A percentile compares a stretch with the other conserved stretches of the same genome.
phyloP scores from a whole-genome alignment of 2,113 vertebrate genomes.

The Chascanopsetta lugubris region DNA sequence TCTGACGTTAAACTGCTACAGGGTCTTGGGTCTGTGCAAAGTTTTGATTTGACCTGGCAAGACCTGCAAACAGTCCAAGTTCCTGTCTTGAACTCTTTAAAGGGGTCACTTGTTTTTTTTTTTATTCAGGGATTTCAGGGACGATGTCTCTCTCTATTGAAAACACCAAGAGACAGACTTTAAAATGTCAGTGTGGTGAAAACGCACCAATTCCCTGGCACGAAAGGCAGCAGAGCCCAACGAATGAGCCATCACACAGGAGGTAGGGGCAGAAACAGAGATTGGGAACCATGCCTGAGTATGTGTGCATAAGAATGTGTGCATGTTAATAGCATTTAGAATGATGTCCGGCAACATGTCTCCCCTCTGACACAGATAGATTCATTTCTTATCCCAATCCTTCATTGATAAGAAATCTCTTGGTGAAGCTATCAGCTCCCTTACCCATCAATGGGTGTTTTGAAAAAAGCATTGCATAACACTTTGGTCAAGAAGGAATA shows the following conservation, averaged over 20 bases:
- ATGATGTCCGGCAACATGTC: slow-evolving; percentile 48
- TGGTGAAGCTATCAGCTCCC: slow-evolving; percentile 58
- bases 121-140: neutral
- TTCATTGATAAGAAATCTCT: slow-evolving; percentile 67
- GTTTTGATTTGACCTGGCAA: slow-evolving; percentile 39
- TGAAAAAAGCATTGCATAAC: slow-evolving; percentile 78
- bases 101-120: neutral
- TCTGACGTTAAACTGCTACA: slow-evolving; percentile 4
- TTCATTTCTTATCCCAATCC: slow-evolving; percentile 73
- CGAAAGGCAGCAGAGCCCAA: slow-evolving; percentile 20
- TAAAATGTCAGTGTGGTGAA: neutral
- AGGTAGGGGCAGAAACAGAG: slow-evolving; percentile 12
- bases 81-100: neutral
- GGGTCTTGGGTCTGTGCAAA: slow-evolving; percentile 62
- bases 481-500: slow-evolving; percentile 75
- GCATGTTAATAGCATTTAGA: slow-evolving; percentile 61
- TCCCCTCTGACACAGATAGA: slow-evolving; percentile 60
- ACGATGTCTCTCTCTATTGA: neutral
- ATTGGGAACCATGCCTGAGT: slow-evolving; percentile 6
- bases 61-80: slow-evolving; percentile 15
- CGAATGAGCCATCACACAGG: neutral
- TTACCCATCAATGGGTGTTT: slow-evolving; percentile 63
- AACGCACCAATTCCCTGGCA: slow-evolving; percentile 1
- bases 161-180: neutral
- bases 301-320: slow-evolving; percentile 26